phyloP scores from a whole-genome alignment of 2,113 vertebrate genomes.

The Tychaedon coryphoeus region DNA sequence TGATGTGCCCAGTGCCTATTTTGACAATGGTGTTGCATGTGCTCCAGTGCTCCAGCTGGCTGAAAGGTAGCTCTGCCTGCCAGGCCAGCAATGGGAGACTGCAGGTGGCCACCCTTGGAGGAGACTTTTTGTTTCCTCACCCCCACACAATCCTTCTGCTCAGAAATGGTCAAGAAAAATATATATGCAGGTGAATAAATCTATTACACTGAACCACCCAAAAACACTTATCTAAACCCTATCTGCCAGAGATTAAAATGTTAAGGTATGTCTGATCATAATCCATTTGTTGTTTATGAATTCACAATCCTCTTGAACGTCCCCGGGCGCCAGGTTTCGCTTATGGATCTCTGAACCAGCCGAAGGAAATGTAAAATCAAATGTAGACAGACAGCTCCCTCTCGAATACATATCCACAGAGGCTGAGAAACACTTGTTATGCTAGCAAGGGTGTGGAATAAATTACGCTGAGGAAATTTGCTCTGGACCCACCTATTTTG shows the following conservation, averaged over 20 bases:
- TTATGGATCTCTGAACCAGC: slow-evolving; percentile 33
- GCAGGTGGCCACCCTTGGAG: background rate
- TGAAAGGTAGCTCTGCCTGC: background rate
- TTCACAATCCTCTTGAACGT: background rate
- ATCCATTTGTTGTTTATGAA: slow-evolving; percentile 49
- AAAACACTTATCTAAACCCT: background rate
- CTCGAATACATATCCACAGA: slow-evolving; percentile 47
- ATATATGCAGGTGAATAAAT: background rate
- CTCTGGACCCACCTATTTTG: slow-evolving; percentile 21
- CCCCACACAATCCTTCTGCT: background rate
- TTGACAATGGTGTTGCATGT: background rate
- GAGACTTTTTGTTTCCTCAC: background rate
- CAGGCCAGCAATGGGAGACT: background rate
- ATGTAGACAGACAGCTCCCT: slow-evolving; percentile 48
- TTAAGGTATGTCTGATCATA: background rate
- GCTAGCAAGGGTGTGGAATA: slow-evolving; percentile 51
- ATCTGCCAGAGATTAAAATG: background rate
- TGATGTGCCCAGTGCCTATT: background rate
- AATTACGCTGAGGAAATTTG: slow-evolving; percentile 26
- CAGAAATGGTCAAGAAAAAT: background rate
- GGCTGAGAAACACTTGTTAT: slow-evolving; percentile 38
- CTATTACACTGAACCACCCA: background rate
- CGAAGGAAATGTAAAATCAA: slow-evolving; percentile 54
- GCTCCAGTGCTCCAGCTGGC: background rate
- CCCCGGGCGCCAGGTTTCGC: background rate